phyloP scores from a whole-genome alignment of 35 echinoderm and acorn worm species.

The Amphiura filiformis region DNA sequence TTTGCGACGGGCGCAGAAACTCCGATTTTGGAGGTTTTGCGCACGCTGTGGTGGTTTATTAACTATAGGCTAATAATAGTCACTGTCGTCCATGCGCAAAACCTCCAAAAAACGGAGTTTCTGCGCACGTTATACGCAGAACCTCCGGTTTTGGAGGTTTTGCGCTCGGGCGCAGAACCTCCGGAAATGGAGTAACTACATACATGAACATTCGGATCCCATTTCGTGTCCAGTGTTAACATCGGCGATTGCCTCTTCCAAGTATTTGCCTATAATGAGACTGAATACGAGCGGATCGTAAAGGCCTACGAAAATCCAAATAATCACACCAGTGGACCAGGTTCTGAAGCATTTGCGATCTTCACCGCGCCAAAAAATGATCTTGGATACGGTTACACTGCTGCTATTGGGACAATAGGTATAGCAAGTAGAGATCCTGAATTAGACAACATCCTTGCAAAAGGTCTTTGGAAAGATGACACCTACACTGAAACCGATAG shows the following conservation, averaged over 20 bases:
- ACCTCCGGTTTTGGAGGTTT: no score
- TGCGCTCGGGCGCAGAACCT: no score
- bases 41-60: no score
- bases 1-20: no score
- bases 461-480: neutral
- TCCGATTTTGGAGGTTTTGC: no score
- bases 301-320: neutral
- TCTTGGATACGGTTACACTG: neutral
- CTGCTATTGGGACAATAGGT: neutral
- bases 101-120: no score
- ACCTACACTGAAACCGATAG: neutral
- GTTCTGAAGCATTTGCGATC: neutral
- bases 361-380: slow-evolving; percentile 9
- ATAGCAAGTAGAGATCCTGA: neutral
- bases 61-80: no score
- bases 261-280: neutral
- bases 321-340: neutral
- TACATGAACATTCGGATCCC: no score
- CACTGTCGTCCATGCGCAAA: no score
- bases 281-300: neutral
- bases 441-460: neutral
- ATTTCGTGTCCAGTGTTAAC: neutral
- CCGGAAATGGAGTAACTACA: no score
- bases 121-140: no score
- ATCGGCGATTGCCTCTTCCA: neutral